Evolutionary conservation across 2,113 vertebrate genomes (phyloP).

Genomic region (Pipra filicauda): DNA sequence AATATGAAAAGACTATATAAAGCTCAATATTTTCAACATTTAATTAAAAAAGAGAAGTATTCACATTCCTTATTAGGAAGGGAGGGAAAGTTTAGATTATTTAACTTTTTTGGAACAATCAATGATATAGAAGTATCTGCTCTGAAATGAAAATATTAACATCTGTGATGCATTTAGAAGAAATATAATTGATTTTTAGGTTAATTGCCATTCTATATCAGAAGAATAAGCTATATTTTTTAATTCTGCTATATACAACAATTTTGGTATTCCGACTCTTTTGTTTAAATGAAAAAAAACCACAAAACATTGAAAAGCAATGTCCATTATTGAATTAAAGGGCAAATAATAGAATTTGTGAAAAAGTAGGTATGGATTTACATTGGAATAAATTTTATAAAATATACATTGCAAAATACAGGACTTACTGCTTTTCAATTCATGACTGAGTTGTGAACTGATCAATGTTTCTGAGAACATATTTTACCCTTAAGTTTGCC

Average conservation of each 20-base stretch:
- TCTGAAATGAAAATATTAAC: constrained; percentile 17
- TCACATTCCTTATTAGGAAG: not conserved
- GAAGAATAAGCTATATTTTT: not conserved
- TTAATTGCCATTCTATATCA: not conserved
- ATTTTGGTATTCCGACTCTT: not conserved
- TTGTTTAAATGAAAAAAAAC: not conserved
- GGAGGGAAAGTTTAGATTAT: not conserved
- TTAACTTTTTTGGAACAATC: not conserved
- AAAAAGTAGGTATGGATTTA: not conserved
- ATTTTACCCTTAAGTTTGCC: constrained; percentile 8
- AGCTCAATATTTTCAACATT: constrained; percentile 10
- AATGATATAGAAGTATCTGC: not conserved
- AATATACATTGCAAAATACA: not conserved
- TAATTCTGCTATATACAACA: not conserved
- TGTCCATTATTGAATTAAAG: not conserved
- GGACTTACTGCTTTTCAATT: not conserved
- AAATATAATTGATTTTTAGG: not conserved
- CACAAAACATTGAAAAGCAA: not conserved
- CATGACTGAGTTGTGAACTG: not conserved
- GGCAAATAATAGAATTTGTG: not conserved
- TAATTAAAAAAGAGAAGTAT: not conserved
- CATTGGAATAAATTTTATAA: not conserved
- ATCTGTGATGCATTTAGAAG: constrained; percentile 7
- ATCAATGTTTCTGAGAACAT: constrained; percentile 4
- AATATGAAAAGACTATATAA: not conserved